Evolutionary conservation across 23 tunicate genomes (phyloP), one percentile per base, ranked within the genome.

Genomic region (Oikopleura albicans): DNA sequence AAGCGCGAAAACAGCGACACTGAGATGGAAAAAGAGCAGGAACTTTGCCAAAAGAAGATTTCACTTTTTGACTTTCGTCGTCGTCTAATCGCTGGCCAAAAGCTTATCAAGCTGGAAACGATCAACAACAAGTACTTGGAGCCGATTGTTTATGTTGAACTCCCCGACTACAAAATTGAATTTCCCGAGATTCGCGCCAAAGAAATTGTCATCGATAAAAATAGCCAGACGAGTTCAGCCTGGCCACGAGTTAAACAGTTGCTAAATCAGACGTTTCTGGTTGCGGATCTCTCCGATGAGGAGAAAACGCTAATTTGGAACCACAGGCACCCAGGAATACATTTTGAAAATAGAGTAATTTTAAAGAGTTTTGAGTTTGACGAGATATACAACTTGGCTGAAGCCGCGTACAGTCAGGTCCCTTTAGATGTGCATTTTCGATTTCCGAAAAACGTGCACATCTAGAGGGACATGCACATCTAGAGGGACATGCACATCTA

Each of bases 31-130:
- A 16, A 29, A 71, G 79, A 71, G 35, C 36, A 71, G 34, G 36
- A 71, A 31, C 79, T 71, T 12, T 71, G 34, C 27, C 35, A 16
- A 12, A 29, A 16, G 34, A 71, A 71, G 31, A 71, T 71, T 29
- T 29, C 79, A 2, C 79, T 71, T 71, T 71, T 71, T 71, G 79
- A 71, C 37, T 71, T 71, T 29, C 27, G 35, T 12, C 79, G 79
- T 12, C 33, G 79, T 2, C 37, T 71, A 4, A 12, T 71, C 4
- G 2, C 27, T 16, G 79, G 79, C 37, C 34, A 71, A 29, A 71
- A 29, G 4, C 79, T 71, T 2, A 12, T 71, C 35, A 16, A 29
- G 2, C 79, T 71, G 4, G 79, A 71, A 71, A 31, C 28, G 35
- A 34, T 71, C 79, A 2, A 27, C 33, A 29, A 71, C 27, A 71